Conservation (phyloP, 1,140 invertebrate species). For the Papilio dardanus region DNA sequence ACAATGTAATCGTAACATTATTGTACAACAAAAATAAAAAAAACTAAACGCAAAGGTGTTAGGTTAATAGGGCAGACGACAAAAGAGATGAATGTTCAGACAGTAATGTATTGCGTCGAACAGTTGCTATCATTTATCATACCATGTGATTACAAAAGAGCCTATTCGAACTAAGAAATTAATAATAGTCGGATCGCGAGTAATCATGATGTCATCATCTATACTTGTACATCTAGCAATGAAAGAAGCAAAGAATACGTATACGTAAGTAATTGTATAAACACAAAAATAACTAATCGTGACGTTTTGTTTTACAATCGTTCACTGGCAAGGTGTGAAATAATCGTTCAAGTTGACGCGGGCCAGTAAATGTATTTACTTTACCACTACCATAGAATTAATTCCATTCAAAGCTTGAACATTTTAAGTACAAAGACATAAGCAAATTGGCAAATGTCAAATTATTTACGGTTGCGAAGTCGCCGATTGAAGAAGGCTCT, state of each 20-base stretch:
- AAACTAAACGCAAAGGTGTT: slow-evolving; percentile 6
- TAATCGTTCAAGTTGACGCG: slow-evolving; percentile 1
- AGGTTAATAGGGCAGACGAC: slow-evolving; percentile 8
- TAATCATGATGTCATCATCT: slow-evolving; percentile 11
- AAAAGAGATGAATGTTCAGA: not conserved
- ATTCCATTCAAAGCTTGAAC: slow-evolving; percentile 23
- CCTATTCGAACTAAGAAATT: slow-evolving; percentile 1
- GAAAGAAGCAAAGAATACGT: slow-evolving; percentile 5
- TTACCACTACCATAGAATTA: not conserved
- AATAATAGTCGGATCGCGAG: slow-evolving; percentile 9
- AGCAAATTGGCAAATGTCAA: slow-evolving; percentile 42
- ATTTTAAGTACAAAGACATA: slow-evolving; percentile 37
- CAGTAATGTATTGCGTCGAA: not conserved
- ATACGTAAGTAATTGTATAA: slow-evolving; percentile 1
- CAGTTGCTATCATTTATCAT: not conserved
- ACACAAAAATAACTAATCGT: not conserved
- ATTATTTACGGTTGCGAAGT: slow-evolving; percentile 60
- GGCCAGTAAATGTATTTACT: slow-evolving; percentile 3
- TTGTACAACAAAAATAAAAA: not conserved
- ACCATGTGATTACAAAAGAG: slow-evolving; percentile 18
- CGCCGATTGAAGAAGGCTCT: slow-evolving; percentile 50
- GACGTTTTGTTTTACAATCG: slow-evolving; percentile 6
- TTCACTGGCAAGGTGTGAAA: not conserved
- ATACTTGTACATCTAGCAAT: not conserved
- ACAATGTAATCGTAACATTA: not conserved